Evolutionary conservation across 2,888 invertebrate genomes (phyloP), one percentile per base, ranked within the genome.

Genomic region (Dinocampus coccinellae): DNA sequence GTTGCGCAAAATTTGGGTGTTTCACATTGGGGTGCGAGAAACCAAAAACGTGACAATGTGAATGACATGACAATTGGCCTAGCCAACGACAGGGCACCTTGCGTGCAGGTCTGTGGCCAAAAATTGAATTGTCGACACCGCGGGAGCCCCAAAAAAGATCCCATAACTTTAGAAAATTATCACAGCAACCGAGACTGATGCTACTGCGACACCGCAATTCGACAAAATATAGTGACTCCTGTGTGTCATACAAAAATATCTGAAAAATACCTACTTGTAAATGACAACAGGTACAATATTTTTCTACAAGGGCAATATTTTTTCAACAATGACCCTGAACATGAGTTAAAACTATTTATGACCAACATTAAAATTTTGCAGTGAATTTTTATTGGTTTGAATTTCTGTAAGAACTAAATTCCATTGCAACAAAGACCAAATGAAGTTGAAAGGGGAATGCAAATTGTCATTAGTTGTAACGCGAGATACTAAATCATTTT

Each of bases 1-100:
- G 83, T 84, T 82, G 77, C 81, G 80, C 39, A 82, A 63, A 81
- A 83, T 82, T 83, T 75, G 73, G 80, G 80, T 80, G 76, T 77
- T 79, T 77, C 80, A 74, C 79, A 79, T 76, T 57, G 65, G 34
- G 52, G 26, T 29, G 61, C n/a, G n/a, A n/a, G 9, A 22, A 29
- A 9, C 55, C 52, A 64, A 69, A 71, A 74, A 73, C 69, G 74
- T 61, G 71, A 75, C 72, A 75, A 72, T 13, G 13, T 64, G 34
- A 57, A 60, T 69, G 69, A 58, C 62, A 63, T n/a, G 55, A 60
- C 36, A 24, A 60, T 60, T 0, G 20, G 6, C 24, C n/a, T n/a
- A n/a, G n/a, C 24, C 16, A 53, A 67, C 36, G 57, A 64, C 55
- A 70, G 70, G 67, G 75, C 79, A 79, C 77, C 78, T 82, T 79